Base-by-base conservation (phyloP, 2,888 invertebrate genomes). In the Melolontha melolontha region DNA sequence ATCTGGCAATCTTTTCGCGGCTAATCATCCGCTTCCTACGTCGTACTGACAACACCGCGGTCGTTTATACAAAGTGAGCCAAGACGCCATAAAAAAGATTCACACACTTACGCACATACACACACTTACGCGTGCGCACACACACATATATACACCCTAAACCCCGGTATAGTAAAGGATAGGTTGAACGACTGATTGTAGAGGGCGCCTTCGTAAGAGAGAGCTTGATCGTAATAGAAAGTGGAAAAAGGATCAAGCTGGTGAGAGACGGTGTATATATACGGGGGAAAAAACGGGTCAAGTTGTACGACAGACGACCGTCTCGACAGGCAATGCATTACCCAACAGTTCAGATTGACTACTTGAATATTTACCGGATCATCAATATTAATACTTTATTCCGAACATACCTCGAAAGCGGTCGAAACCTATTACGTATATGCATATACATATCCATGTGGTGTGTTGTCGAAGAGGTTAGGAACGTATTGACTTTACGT, bases 281-380 rank as follows among this genome's bases (percentile, higher is more conserved):
- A 47, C 34, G 49, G 16, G 39, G 59, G 11, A 62, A 62, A 59
- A 62, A 62, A 49, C 49, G 59, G 34, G 34, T 29, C 47, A 62
- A 62, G 47, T 62, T 62, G 59, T 62, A 62, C 68, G 64, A 73
- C 52, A 64, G 34, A 57, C 63, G 54, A 27, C 63, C 50, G 71
- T 71, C 72, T 71, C 72, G 72, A 75, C 75, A 72, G 72, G 71
- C 73, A 74, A 80, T 81, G 80, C 79, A 80, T 81, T 80, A 81
- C 77, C 77, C 79, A 80, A 72, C 72, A 79, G 79, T 76, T 70
- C 78, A 81, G 82, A 82, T 81, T 82, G 80, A 79, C 79, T 81
- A 75, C 80, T 81, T 76, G 78, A 81, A 79, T 80, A 82, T 82
- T 81, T 81, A 82, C 79, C 79, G 75, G 74, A 74, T 78, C 80